Conservation (phyloP, 1,140 invertebrate species). For the Drosophila nannoptera region DNA sequence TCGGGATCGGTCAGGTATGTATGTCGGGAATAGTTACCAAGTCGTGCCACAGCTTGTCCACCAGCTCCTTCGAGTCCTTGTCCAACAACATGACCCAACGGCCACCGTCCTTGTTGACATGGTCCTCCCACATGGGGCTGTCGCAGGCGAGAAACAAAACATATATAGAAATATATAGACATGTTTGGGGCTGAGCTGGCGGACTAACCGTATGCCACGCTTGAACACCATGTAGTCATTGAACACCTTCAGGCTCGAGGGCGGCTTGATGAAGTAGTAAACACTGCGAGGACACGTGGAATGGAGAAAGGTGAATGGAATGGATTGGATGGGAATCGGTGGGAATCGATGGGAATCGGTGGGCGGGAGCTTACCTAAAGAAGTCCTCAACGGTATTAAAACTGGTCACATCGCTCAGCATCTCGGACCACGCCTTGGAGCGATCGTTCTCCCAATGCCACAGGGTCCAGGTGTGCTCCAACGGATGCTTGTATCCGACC, state of each 20-base stretch:
- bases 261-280: constrained; percentile 97
- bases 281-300: constrained; percentile 84
- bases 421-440: constrained; percentile 94
- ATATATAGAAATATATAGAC: too few species aligned
- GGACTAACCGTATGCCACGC: constrained; percentile 88
- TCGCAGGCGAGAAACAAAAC: too few species aligned
- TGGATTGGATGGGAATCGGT: constrained; percentile 74
- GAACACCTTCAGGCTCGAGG: constrained; percentile 92
- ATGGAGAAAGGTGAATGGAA: not conserved
- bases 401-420: constrained; percentile 93
- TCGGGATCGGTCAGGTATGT: not conserved
- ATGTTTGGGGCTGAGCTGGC: too few species aligned
- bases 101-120: constrained; percentile 90
- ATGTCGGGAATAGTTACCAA: constrained; percentile 85
- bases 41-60: constrained; percentile 97
- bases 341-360: not conserved
- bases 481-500: constrained; percentile 91
- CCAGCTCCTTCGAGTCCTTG: constrained; percentile 89
- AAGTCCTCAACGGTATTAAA: constrained; percentile 99
- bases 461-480: constrained; percentile 97
- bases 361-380: constrained; percentile 82
- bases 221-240: constrained; percentile 99
- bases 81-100: constrained; percentile 96
- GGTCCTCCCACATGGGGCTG: constrained; percentile 99
- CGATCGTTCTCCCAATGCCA: constrained; percentile 98